These are phyloP conservation scores for Embiotoca jacksoni DNA, from an alignment of 2,113 vertebrate species.

Conservation along the genomic window DNA sequence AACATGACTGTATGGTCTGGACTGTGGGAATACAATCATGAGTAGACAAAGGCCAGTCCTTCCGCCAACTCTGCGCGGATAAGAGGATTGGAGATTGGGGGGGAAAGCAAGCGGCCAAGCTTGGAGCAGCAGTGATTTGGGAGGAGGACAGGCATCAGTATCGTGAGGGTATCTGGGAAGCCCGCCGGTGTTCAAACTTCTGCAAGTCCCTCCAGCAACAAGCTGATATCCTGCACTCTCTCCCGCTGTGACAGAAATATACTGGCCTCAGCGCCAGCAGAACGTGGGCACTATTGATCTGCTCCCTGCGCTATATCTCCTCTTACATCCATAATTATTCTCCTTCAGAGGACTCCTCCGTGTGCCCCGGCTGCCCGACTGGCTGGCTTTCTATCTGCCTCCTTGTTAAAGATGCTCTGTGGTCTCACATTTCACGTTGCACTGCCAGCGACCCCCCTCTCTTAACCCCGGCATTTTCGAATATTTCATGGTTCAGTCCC, in stretches of 20 bases:
- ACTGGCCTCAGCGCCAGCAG: slow-evolving; percentile 68
- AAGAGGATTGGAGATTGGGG: slow-evolving; percentile 68
- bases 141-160: slow-evolving; percentile 47
- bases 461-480: slow-evolving; percentile 78
- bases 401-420: slow-evolving; percentile 75
- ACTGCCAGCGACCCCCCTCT: slow-evolving; percentile 71
- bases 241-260: slow-evolving; percentile 75
- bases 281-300: slow-evolving; percentile 78
- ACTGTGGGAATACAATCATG: slow-evolving; percentile 73
- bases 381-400: slow-evolving; percentile 57
- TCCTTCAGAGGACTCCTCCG: slow-evolving; percentile 66
- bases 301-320: slow-evolving; percentile 77
- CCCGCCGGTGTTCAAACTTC: slow-evolving; percentile 66
- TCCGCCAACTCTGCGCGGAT: slow-evolving; percentile 73
- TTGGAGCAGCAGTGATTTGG: slow-evolving; percentile 63
- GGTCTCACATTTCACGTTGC: slow-evolving; percentile 73
- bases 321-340: slow-evolving; percentile 80
- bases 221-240: slow-evolving; percentile 73
- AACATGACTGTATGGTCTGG: slow-evolving; percentile 67
- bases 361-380: slow-evolving; percentile 52
- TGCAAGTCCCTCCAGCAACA: slow-evolving; percentile 65
- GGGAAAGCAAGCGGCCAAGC: slow-evolving; percentile 50
- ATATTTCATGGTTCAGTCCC: slow-evolving; percentile 82
- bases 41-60: slow-evolving; percentile 73
- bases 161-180: slow-evolving; percentile 71